These are phyloP conservation scores for Lasioglossum baleicum DNA, from an alignment of 1,140 invertebrate species.

Conservation along the genomic window DNA sequence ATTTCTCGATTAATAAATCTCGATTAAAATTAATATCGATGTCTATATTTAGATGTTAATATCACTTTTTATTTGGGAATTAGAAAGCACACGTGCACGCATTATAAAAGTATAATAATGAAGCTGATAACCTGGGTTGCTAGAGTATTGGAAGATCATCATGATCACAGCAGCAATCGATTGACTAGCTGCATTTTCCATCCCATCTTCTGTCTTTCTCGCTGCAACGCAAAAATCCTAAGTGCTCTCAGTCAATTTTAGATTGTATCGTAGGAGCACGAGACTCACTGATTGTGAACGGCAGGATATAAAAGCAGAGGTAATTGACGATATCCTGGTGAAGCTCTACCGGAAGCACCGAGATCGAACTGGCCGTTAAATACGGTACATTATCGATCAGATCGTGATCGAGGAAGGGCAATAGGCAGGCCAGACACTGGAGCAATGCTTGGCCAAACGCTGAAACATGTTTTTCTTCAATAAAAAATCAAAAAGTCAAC, in stretches of 20 bases:
- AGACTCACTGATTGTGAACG: conserved; percentile 95
- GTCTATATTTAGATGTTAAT: no score
- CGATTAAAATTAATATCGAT: no score
- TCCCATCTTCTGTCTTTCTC: conserved; percentile 84
- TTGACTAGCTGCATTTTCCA: conserved; percentile 92
- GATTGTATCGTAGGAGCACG: neutral
- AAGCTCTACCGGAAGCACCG: conserved; percentile 92
- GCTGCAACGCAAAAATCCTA: conserved; percentile 73
- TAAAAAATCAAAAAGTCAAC: neutral
- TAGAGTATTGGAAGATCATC: conserved; percentile 98
- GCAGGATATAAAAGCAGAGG: conserved; percentile 97
- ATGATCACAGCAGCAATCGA: conserved; percentile 97
- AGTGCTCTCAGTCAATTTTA: neutral
- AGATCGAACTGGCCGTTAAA: conserved; percentile 94
- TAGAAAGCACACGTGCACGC: no score
- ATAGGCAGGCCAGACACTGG: conserved; percentile 93
- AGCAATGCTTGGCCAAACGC: conserved; percentile 95
- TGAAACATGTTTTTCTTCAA: conserved; percentile 77
- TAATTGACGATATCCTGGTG: conserved; percentile 97
- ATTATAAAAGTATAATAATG: no score
- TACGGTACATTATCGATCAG: conserved; percentile 97
- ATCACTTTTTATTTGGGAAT: no score
- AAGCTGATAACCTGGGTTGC: conserved; percentile 86
- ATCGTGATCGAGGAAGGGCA: conserved; percentile 98
- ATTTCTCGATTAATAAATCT: no score